These are phyloP conservation scores for Drosophila mayaguana DNA, from an alignment of 2,888 invertebrate species.

Conservation along the genomic window DNA sequence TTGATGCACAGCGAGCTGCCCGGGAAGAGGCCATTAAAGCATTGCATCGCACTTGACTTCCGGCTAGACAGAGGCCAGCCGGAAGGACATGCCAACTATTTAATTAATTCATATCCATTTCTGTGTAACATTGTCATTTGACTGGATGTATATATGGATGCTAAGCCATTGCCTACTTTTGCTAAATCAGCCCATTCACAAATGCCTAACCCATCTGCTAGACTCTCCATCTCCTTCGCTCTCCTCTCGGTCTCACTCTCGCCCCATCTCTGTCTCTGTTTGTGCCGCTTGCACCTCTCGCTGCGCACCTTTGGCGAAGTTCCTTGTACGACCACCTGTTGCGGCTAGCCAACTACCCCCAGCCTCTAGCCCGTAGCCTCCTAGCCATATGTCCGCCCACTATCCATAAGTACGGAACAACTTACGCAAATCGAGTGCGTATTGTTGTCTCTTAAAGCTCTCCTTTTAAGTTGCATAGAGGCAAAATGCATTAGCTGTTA, in stretches of 20 bases:
- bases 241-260: neutral
- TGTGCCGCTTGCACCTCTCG: constrained; percentile 1
- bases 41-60: constrained; percentile 2
- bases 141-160: neutral
- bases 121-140: constrained; percentile 34
- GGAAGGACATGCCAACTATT: constrained; percentile 10
- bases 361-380: neutral
- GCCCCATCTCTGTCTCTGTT: neutral
- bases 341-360: constrained; percentile 11
- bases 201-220: neutral
- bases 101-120: constrained; percentile 41
- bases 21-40: neutral
- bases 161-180: constrained; percentile 2
- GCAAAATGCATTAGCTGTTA: neutral
- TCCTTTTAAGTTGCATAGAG: neutral
- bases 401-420: neutral
- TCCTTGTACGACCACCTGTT: constrained; percentile 19
- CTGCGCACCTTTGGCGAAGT: constrained; percentile 21
- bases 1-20: constrained; percentile 44
- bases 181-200: constrained; percentile 7
- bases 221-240: neutral
- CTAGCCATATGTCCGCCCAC: neutral
- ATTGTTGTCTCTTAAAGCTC: neutral
- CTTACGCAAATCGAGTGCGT: constrained; percentile 4
- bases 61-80: neutral